These are phyloP conservation scores for Conchocele bisecta DNA, from an alignment of 2,888 invertebrate species.

Conservation along the genomic window DNA sequence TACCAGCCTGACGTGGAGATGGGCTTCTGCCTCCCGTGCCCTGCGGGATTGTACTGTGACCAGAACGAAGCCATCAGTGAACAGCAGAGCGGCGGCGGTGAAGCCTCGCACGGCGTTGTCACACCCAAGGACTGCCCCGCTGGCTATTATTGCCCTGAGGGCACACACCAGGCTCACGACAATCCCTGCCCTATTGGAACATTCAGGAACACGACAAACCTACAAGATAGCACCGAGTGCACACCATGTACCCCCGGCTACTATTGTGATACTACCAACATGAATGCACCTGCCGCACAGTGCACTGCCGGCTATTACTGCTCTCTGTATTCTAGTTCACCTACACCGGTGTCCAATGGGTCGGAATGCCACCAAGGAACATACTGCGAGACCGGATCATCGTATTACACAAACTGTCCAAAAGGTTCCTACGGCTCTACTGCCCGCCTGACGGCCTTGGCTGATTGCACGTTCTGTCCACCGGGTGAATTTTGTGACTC, in stretches of 20 bases:
- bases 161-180: slow-evolving; percentile 73
- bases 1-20: slow-evolving; percentile 76
- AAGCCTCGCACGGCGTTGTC: slow-evolving; percentile 80
- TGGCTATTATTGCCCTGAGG: slow-evolving; percentile 79
- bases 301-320: slow-evolving; percentile 79
- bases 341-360: slow-evolving; percentile 67
- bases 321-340: slow-evolving; percentile 68
- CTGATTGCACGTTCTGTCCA: slow-evolving; percentile 78
- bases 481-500: slow-evolving; percentile 78
- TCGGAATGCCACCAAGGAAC: slow-evolving; percentile 78
- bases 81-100: slow-evolving; percentile 76
- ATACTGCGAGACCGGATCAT: slow-evolving; percentile 74
- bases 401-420: slow-evolving; percentile 73
- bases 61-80: slow-evolving; percentile 79
- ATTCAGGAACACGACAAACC: slow-evolving; percentile 76
- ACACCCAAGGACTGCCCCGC: slow-evolving; percentile 79
- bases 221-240: slow-evolving; percentile 74
- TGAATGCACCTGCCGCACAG: slow-evolving; percentile 75
- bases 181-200: slow-evolving; percentile 79
- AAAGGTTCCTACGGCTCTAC: slow-evolving; percentile 79
- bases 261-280: slow-evolving; percentile 78
- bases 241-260: slow-evolving; percentile 75
- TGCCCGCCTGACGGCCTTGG: slow-evolving; percentile 67
- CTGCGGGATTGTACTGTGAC: slow-evolving; percentile 79
- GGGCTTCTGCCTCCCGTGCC: slow-evolving; percentile 74